Conservation (phyloP, 2,797 vertebrate genomes). For the Poeciliopsis turneri region DNA sequence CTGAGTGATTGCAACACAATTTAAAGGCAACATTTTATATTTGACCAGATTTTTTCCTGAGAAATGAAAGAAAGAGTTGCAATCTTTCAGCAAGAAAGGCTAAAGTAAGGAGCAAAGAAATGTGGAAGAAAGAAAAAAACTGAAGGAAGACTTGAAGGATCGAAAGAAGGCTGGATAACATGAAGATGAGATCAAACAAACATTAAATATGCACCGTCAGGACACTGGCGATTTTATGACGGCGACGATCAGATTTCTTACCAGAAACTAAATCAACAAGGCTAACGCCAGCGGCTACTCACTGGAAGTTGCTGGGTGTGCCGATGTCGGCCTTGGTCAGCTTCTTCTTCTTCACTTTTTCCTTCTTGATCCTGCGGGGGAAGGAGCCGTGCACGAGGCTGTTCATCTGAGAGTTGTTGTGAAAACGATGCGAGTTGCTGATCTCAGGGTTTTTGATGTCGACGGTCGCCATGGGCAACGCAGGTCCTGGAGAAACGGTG, state of each 20-base stretch:
- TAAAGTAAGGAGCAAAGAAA: neutral
- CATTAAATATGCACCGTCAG: neutral
- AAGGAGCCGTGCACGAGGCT: slow-evolving; percentile 90
- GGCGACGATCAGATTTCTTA: neutral
- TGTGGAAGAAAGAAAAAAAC: neutral
- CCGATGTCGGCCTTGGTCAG: slow-evolving; percentile 98
- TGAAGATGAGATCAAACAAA: neutral
- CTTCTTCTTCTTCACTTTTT: slow-evolving; percentile 90
- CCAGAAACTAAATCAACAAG: slow-evolving; percentile 1
- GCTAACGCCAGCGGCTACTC: slow-evolving; percentile 54
- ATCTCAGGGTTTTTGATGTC: slow-evolving; percentile 99
- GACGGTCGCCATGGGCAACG: slow-evolving; percentile 94
- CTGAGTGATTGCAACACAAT: neutral
- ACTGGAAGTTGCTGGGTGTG: slow-evolving; percentile 99
- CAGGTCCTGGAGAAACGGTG: slow-evolving; percentile 80
- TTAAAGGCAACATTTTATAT: neutral
- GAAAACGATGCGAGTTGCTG: slow-evolving; percentile 82
- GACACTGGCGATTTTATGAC: neutral
- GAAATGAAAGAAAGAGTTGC: neutral
- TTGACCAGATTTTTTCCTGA: neutral
- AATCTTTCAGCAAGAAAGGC: neutral
- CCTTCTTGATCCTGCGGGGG: slow-evolving; percentile 89
- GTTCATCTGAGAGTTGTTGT: slow-evolving; percentile 90
- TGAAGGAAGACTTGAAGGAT: neutral
- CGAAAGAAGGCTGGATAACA: neutral